phyloP scores from a whole-genome alignment of 2,797 vertebrate genomes.

The Urophycis tenuis region DNA sequence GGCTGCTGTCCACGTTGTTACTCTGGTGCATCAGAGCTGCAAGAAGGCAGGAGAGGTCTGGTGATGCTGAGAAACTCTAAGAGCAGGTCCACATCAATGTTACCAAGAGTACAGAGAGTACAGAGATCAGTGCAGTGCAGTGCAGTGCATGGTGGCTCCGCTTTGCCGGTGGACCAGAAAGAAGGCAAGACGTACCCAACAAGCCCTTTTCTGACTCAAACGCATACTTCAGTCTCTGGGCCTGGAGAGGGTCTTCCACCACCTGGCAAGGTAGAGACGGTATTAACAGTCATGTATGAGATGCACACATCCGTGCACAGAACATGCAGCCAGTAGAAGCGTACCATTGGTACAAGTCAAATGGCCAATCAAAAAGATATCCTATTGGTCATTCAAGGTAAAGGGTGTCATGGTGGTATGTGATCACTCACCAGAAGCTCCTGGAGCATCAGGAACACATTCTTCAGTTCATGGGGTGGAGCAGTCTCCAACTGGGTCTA shows the following conservation, averaged over 20 bases:
- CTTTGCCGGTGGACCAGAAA: neutral
- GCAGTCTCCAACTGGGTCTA: conserved; percentile 94
- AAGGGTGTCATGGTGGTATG: neutral
- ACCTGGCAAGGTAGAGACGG: conserved; percentile 66
- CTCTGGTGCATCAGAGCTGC: conserved; percentile 98
- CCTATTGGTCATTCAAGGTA: too few species aligned
- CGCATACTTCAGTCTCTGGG: conserved; percentile 90
- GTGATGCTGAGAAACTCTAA: too few species aligned
- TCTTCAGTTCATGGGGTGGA: conserved; percentile 95
- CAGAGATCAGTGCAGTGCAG: neutral
- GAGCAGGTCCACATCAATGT: too few species aligned
- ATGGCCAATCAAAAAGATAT: neutral
- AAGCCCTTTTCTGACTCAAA: conserved; percentile 98
- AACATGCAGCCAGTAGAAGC: neutral
- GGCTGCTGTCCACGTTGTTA: conserved; percentile 96
- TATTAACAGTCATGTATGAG: neutral
- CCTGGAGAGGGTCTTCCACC: conserved; percentile 89
- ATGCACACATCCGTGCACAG: neutral
- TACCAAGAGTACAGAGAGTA: too few species aligned
- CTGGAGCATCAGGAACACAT: conserved; percentile 91
- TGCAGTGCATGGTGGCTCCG: neutral
- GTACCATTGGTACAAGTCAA: neutral
- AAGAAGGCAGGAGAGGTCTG: conserved; percentile 3
- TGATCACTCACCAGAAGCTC: conserved; percentile 82
- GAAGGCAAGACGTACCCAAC: conserved; percentile 69